Evolutionary conservation across 2,797 vertebrate species (phyloP), one percentile per base, ranked within the genome.

Genomic region (Cryptoblepharus egeriae): DNA sequence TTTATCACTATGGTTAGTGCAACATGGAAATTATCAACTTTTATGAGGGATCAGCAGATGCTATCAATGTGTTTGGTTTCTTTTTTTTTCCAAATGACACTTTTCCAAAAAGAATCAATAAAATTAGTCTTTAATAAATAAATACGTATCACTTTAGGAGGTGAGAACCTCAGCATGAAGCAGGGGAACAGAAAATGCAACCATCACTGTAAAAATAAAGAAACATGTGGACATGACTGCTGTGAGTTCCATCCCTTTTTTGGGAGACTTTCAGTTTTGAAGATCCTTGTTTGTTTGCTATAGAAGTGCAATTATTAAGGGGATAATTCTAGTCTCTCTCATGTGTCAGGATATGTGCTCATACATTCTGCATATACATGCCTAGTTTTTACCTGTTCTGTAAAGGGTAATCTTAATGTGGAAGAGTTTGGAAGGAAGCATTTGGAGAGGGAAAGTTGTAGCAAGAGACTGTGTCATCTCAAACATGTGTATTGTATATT

Each of bases 201-300:
- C 95, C 98, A 99, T 92, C 96, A 96, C 83, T 99, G 98, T 95
- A 99, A 97, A 96, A 99, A 97, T 91, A 99, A 99, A 93, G 96
- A 97, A 63, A 81, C 92, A 12, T 99, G 98, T 96, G 97, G 96
- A 73, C 98, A 99, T 70, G 97, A 98, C 77, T 99, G 98, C 92
- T 99, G 98, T 99, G 91, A 98, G 98, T 98, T 89, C 81, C 74
- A 81, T 88, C 81, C 86, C 83, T 84, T 77, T 75, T 87, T 60
- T 20, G 42, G 28, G 20, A 85, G 32, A 60, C 79, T 71, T 86
- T 75, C 78, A 76, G 60, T 87, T 75, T 30, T 52, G 16, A 81
- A 82, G 67, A 7, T 0, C 65, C 58, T 85, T 13, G 30, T 12
- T 57, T 64, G 16, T 39, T 77, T 42, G 26, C 63, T 49, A 49